Evolutionary conservation across 2,797 vertebrate species (phyloP).

Genomic region (Kryptopterus vitreolus): DNA sequence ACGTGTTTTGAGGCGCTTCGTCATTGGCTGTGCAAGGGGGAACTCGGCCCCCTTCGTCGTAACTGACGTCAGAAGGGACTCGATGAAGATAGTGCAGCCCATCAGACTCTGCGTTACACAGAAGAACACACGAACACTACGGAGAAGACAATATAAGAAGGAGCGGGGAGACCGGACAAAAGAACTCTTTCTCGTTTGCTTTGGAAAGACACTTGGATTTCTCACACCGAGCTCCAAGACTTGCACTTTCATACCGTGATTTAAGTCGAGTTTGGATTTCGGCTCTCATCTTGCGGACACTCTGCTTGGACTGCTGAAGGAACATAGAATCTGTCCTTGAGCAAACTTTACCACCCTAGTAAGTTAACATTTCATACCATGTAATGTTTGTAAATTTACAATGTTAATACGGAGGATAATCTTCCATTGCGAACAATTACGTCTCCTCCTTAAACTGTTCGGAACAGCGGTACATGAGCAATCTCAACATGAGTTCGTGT

Average conservation of each 20-base stretch:
- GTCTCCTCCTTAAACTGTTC: not conserved
- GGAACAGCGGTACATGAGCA: not conserved
- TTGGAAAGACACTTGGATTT: conserved; percentile 1
- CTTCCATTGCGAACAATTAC: not conserved
- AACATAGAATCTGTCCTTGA: not conserved
- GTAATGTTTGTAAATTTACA: too few relatives aligned
- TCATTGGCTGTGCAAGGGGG: conserved; percentile 66
- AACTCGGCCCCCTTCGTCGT: conserved; percentile 55
- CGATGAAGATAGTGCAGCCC: conserved; percentile 64
- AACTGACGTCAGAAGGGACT: conserved; percentile 73
- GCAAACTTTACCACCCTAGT: conserved; percentile 32
- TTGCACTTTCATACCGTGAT: not conserved
- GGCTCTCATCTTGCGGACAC: conserved; percentile 1
- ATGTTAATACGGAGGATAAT: too few relatives aligned
- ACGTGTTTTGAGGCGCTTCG: conserved; percentile 32
- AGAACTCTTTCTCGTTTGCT: not conserved
- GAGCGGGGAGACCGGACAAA: not conserved
- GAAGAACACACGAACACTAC: conserved; percentile 44
- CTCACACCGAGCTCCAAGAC: not conserved
- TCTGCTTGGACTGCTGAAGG: conserved; percentile 22
- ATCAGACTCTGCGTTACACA: conserved; percentile 61
- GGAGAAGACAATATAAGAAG: conserved; percentile 18
- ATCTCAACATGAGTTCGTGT: conserved; percentile 14
- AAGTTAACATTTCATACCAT: conserved; percentile 18
- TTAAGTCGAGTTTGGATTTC: conserved; percentile 25